Conservation (phyloP, 2,888 invertebrate genomes). For the Amphipyra berbera region DNA sequence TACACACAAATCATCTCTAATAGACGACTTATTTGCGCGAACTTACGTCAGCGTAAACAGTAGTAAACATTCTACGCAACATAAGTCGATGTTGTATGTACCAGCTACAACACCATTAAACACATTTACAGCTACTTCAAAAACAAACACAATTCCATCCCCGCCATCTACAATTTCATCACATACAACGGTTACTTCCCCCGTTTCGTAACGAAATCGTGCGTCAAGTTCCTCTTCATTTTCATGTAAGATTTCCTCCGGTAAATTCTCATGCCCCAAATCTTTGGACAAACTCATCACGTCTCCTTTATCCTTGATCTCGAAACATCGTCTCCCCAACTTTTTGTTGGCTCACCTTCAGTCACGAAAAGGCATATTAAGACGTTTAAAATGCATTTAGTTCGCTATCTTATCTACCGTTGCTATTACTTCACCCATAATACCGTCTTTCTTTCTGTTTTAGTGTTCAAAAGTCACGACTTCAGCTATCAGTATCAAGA, state of each 20-base stretch:
- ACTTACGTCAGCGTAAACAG: too few relatives aligned
- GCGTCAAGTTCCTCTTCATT: slow-evolving; percentile 60
- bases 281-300: slow-evolving; percentile 83
- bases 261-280: slow-evolving; percentile 82
- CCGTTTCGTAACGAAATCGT: slow-evolving; percentile 51
- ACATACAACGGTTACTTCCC: slow-evolving; percentile 37
- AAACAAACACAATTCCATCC: slow-evolving; percentile 3
- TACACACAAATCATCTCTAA: too few relatives aligned
- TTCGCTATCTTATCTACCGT: slow-evolving; percentile 86
- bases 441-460: slow-evolving; percentile 91
- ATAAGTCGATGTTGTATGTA: too few relatives aligned
- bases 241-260: slow-evolving; percentile 71
- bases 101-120: too few relatives aligned
- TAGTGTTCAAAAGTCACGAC: slow-evolving; percentile 96
- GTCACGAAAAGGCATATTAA: slow-evolving; percentile 88
- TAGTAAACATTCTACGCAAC: too few relatives aligned
- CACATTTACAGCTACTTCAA: neutral
- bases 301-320: slow-evolving; percentile 80
- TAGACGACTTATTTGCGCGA: too few relatives aligned
- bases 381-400: slow-evolving; percentile 89
- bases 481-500: slow-evolving; percentile 91
- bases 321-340: slow-evolving; percentile 81
- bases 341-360: slow-evolving; percentile 85
- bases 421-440: slow-evolving; percentile 88
- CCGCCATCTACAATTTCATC: slow-evolving; percentile 7